Conservation (phyloP, 2,797 vertebrate species). For the Thripadectes ignobilis region DNA sequence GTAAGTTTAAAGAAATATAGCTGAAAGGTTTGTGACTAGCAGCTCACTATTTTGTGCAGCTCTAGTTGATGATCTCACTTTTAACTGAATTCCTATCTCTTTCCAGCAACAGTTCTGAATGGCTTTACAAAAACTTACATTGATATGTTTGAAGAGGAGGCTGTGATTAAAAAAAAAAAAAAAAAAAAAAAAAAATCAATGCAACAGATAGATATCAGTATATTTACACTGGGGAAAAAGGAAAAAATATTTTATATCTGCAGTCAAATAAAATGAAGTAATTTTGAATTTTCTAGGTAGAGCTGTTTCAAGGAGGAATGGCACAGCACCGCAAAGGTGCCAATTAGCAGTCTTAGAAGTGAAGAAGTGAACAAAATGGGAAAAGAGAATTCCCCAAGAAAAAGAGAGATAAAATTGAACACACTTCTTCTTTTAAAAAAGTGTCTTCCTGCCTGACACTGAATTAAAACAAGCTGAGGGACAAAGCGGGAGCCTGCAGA, state of each 20-base stretch:
- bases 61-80: not conserved
- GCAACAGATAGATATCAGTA: not conserved
- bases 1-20: not conserved
- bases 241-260: not conserved
- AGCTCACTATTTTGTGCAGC: not conserved
- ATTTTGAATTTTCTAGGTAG: not conserved
- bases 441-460: rapidly evolving
- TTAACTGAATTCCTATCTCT: not conserved
- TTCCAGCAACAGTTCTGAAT: not conserved
- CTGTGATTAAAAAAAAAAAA: not conserved
- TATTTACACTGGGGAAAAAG: not conserved
- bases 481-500: not conserved
- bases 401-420: not conserved
- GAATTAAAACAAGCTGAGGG: not conserved
- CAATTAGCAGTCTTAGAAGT: not conserved
- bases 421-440: not conserved
- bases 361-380: not conserved
- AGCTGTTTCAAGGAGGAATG: not conserved
- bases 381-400: not conserved
- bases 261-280: not conserved
- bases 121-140: not conserved
- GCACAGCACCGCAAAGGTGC: not conserved
- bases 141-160: rapidly evolving
- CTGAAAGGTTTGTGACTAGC: not conserved
- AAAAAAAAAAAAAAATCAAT: not conserved